Conservation (phyloP, 1,140 invertebrate species). For the Apis florea region DNA sequence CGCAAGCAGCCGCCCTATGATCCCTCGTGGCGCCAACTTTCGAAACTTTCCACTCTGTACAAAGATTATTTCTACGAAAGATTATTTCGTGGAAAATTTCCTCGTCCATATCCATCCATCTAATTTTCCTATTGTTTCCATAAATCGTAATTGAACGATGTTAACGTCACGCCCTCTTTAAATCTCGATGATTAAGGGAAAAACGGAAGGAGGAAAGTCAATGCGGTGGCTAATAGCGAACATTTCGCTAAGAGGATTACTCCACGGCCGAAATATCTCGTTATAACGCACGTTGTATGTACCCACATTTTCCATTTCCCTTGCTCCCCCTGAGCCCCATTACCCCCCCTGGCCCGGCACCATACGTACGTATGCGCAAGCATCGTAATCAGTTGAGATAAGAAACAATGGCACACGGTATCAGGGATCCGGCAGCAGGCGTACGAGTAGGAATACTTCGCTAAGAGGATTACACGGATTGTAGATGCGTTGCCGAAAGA, state of each 20-base stretch:
- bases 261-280: constrained; percentile 33
- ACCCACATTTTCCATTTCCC: not conserved
- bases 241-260: constrained; percentile 49
- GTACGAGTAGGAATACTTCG: constrained; percentile 46
- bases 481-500: constrained; percentile 42
- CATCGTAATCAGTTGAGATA: constrained; percentile 52
- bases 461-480: constrained; percentile 59
- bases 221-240: constrained; percentile 21
- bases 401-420: constrained; percentile 51
- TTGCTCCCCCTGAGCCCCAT: too few species aligned
- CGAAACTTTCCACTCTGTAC: too few species aligned
- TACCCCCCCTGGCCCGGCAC: too few species aligned
- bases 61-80: too few species aligned
- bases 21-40: too few species aligned
- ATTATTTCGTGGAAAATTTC: too few species aligned
- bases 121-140: too few species aligned
- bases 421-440: constrained; percentile 38
- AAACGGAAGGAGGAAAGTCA: not conserved
- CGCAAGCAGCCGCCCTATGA: too few species aligned
- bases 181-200: too few species aligned
- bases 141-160: too few species aligned
- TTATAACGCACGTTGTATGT: not conserved
- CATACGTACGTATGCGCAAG: constrained; percentile 14
- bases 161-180: too few species aligned
- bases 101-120: too few species aligned